Evolutionary conservation across 2,797 vertebrate species (phyloP).

Genomic region (Sebastolobus altivelis): DNA sequence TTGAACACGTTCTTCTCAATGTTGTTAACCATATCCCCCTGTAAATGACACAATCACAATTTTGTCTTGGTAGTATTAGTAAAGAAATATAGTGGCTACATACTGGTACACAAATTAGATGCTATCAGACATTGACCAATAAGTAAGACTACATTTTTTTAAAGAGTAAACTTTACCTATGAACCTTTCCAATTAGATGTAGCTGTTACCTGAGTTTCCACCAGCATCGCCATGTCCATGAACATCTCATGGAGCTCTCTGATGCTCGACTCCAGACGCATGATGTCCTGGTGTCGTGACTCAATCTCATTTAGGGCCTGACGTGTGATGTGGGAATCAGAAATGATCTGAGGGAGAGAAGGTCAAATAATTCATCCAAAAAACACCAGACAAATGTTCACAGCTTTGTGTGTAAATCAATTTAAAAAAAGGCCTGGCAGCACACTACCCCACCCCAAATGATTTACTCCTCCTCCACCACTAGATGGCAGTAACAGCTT

Average conservation of each 20-base stretch:
- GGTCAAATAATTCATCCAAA: background rate
- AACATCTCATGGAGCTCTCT: slow-evolving; percentile 94
- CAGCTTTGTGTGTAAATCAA: background rate
- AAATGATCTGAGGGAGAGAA: slow-evolving; percentile 89
- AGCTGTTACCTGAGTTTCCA: slow-evolving; percentile 92
- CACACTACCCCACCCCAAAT: background rate
- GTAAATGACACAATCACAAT: slow-evolving; percentile 7
- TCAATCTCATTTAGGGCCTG: slow-evolving; percentile 96
- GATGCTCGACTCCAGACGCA: slow-evolving; percentile 94
- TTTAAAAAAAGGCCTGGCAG: background rate
- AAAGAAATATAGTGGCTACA: background rate
- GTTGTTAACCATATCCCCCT: slow-evolving; percentile 98
- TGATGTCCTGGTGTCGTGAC: slow-evolving; percentile 95
- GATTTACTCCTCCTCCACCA: slow-evolving; percentile 17
- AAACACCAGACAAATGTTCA: background rate
- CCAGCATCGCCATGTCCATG: slow-evolving; percentile 95
- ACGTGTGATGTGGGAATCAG: slow-evolving; percentile 93
- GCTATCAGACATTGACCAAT: background rate
- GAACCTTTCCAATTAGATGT: background rate
- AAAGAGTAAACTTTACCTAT: background rate
- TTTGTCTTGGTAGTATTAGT: background rate
- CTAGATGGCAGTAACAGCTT: slow-evolving; percentile 46
- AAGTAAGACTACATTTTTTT: background rate
- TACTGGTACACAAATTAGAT: background rate
- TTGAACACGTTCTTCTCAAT: slow-evolving; percentile 95